Evolutionary conservation across 2,113 vertebrate genomes (phyloP).

Genomic region (Tragulus kanchil): DNA sequence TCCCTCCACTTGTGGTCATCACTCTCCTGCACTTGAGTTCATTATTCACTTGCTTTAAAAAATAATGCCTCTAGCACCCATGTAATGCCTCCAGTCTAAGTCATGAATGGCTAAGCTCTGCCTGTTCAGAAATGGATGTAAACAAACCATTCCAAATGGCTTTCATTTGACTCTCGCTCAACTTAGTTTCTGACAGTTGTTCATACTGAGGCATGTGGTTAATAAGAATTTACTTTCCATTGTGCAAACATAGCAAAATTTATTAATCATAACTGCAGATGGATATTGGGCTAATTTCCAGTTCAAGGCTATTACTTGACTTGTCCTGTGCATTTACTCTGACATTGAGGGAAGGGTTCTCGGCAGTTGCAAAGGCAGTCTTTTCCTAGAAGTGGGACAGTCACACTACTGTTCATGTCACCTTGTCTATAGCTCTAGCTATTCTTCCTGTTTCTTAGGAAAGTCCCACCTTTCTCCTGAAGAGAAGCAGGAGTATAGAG

Average conservation of each 20-base stretch:
- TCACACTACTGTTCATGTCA: rapidly evolving
- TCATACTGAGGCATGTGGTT: not conserved
- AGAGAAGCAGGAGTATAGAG: not conserved
- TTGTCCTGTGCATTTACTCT: not conserved
- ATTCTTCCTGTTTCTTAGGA: not conserved
- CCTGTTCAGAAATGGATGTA: not conserved
- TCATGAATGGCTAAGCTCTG: not conserved
- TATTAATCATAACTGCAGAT: not conserved
- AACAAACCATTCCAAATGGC: not conserved
- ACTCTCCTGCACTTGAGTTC: too few species aligned
- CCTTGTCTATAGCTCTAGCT: not conserved
- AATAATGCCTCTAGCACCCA: not conserved
- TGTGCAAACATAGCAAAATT: not conserved
- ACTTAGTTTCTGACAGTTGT: not conserved
- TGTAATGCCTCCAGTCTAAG: not conserved
- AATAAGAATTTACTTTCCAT: not conserved
- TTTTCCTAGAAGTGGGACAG: too few species aligned
- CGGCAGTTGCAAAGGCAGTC: too few species aligned
- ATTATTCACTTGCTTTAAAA: not conserved
- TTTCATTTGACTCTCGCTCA: not conserved
- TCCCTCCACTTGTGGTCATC: not conserved
- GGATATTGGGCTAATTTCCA: not conserved
- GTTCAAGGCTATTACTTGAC: not conserved
- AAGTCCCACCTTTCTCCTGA: not conserved
- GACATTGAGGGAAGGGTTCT: not conserved